Evolutionary conservation across 2,888 invertebrate genomes (phyloP).

Genomic region (Exephanes ischioxanthus): DNA sequence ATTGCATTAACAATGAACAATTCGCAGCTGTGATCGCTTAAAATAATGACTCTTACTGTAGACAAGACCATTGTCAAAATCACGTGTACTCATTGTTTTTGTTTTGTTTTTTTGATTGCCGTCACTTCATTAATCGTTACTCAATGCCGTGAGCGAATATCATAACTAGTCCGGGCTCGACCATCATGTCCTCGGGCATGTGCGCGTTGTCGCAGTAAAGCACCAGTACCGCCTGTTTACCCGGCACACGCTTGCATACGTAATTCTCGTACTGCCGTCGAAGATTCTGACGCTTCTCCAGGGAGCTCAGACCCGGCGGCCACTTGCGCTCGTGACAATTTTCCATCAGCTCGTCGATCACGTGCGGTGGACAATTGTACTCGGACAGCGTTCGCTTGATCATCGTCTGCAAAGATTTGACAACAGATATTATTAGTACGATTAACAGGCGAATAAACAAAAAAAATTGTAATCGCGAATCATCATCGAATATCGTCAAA

Average conservation of each 20-base stretch:
- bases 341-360: constrained; percentile 97
- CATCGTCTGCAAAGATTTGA: constrained; percentile 89
- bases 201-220: constrained; percentile 97
- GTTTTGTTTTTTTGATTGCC: constrained; percentile 34
- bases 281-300: constrained; percentile 97
- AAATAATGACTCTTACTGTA: constrained; percentile 69
- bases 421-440: neutral
- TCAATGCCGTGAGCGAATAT: constrained; percentile 99
- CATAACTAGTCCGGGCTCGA: constrained; percentile 98
- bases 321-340: constrained; percentile 98
- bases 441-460: too few species aligned
- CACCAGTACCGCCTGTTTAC: constrained; percentile 97
- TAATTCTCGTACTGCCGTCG: constrained; percentile 97
- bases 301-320: constrained; percentile 96
- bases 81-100: constrained; percentile 37
- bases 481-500: neutral
- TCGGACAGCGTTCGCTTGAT: constrained; percentile 97
- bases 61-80: constrained; percentile 40
- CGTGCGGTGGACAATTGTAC: constrained; percentile 97
- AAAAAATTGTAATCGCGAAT: neutral
- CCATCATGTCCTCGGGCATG: constrained; percentile 98
- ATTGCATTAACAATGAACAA: constrained; percentile 62
- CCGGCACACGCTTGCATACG: constrained; percentile 97
- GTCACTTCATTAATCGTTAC: constrained; percentile 80
- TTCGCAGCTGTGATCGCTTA: constrained; percentile 65